Percentiles rank a stretch among this genome's conserved stretches.
Evolutionary conservation across 92 coral and sea anemone genomes (phyloP).

Genomic region (Diadumene lineata): DNA sequence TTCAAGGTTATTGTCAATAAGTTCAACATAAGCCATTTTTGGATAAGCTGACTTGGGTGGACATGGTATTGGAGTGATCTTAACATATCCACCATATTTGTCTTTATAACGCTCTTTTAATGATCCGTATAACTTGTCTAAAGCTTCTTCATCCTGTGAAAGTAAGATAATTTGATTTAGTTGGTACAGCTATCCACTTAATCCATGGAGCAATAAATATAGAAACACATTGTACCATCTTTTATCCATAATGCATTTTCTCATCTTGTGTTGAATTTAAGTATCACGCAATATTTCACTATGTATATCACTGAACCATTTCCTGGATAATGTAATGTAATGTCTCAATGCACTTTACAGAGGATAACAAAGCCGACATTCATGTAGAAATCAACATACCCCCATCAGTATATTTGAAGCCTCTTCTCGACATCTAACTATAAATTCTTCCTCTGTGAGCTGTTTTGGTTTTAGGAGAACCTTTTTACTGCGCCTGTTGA

Average conservation of each 20-base stretch:
- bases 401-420: conserved; percentile 74
- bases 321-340: not conserved
- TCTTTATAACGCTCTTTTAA: conserved; percentile 81
- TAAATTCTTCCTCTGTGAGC: conserved; percentile 74
- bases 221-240: too few relatives aligned
- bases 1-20: conserved; percentile 80
- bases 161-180: too few relatives aligned
- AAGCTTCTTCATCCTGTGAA: conserved; percentile 74
- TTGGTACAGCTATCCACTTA: too few relatives aligned
- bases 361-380: too few relatives aligned
- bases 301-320: too few relatives aligned
- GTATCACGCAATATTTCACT: too few relatives aligned
- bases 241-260: too few relatives aligned
- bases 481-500: conserved; percentile 84
- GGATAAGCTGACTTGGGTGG: conserved; percentile 83
- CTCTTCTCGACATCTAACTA: conserved; percentile 65
- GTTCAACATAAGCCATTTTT: conserved; percentile 95
- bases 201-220: too few relatives aligned
- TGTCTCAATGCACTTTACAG: not conserved
- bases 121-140: conserved; percentile 72
- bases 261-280: too few relatives aligned
- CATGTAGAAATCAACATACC: conserved; percentile 32
- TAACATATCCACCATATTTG: conserved; percentile 89
- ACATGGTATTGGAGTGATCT: conserved; percentile 73
- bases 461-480: conserved; percentile 62